Evolutionary conservation across 2,888 invertebrate species (phyloP).

Genomic region (Rhimphoctona megacephalus): DNA sequence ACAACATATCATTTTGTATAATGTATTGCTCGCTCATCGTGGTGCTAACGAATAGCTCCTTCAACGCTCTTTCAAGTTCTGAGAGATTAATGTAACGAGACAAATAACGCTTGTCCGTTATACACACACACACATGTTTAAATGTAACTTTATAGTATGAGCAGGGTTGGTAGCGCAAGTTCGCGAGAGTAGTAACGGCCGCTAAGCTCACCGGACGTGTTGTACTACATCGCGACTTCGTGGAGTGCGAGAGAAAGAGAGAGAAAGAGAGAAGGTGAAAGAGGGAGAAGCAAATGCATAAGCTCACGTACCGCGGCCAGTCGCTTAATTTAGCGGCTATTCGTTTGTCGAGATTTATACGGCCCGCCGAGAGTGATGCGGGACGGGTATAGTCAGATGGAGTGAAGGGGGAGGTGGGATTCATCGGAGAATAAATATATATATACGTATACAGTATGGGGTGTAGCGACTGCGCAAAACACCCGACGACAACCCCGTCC

Average conservation of each 20-base stretch:
- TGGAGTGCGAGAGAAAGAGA: conserved; percentile 38
- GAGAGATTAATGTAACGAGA: conserved; percentile 68
- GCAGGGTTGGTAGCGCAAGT: conserved; percentile 57
- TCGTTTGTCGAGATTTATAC: conserved; percentile 70
- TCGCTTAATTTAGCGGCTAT: conserved; percentile 71
- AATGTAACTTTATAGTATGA: conserved; percentile 32
- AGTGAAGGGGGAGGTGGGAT: conserved; percentile 36
- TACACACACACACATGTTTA: conserved; percentile 19
- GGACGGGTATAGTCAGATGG: conserved; percentile 29
- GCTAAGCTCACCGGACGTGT: conserved; percentile 49
- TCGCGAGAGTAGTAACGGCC: conserved; percentile 67
- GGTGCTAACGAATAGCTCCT: conserved; percentile 64
- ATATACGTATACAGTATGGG: conserved; percentile 12
- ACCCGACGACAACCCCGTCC: conserved; percentile 33
- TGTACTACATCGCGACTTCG: conserved; percentile 56
- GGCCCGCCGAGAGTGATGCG: conserved; percentile 58
- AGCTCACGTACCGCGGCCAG: conserved; percentile 66
- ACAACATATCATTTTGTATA: conserved; percentile 55
- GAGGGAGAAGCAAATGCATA: conserved; percentile 58
- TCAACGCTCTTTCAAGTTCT: conserved; percentile 56
- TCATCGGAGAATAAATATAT: conserved; percentile 36
- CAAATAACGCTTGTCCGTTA: conserved; percentile 62
- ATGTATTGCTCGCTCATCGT: conserved; percentile 49
- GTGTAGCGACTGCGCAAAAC: conserved; percentile 57
- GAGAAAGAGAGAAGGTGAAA: conserved; percentile 16